Base-by-base conservation (phyloP, 2,113 vertebrate genomes). In the Perca flavescens region DNA sequence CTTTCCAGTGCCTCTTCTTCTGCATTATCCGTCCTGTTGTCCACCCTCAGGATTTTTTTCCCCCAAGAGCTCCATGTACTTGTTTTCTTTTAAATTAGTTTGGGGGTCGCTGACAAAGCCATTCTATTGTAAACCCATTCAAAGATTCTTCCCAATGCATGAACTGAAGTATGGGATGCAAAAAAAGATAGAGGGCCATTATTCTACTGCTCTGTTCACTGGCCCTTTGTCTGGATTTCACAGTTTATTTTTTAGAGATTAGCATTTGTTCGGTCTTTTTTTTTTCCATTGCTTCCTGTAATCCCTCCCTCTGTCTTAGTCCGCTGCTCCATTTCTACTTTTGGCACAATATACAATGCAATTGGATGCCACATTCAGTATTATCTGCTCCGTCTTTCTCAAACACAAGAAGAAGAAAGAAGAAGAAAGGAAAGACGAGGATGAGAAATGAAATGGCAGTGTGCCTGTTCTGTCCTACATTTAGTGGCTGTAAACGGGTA, bases 31-130 rank as follows among this genome's bases (percentile, higher is more conserved):
- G 54, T 74, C 43, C 57, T 67, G 69, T 54, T 75, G 82, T 91
- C 76, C 75, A 73, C 86, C 76, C 66, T 73, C 65, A 17, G 21
- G 47, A 66, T 62, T 28, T 58, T 68, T 56, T 47, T 60, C 14
- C 16, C 52, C 16, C 49, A 69, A 43, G 28, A 71, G 63, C 57
- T 68, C 19, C 21, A 4, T 80, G 40, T 34, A 73, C 69, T 83
- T 80, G 56, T 84, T 83, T 85, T 74, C 61, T 64, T 89, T 91
- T 81, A 89, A 40, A 91, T 92, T 87, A 88, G 77, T 73, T 65
- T 60, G 16, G 71, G 68, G 82, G 63, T 86, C 63, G 72, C 85
- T 77, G 65, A 86, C 71, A 82, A 77, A 88, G 83, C 75, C 53
- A 9, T 82, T 82, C 57, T 56, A 54, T 73, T 75, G 82, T 75